Evolutionary conservation across 2,888 invertebrate genomes (phyloP).

Genomic region (Chrysomela aeneicollis): DNA sequence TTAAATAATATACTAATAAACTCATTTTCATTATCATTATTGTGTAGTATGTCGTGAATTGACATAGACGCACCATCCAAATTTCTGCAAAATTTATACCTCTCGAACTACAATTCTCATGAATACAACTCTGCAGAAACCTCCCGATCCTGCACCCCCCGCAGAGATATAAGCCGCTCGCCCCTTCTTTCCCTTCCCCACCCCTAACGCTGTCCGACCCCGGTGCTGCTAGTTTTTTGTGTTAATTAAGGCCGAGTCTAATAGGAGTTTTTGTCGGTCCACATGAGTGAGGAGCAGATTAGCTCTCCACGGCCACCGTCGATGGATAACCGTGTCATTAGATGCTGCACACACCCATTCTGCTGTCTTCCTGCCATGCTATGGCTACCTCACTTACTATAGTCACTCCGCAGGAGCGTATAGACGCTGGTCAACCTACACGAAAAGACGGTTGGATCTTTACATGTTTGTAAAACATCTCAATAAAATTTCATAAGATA

Average conservation of each 20-base stretch:
- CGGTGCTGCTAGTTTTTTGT: conserved; percentile 53
- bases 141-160: conserved; percentile 13
- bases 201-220: not conserved
- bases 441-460: no score
- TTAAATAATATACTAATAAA: no score
- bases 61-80: no score
- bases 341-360: conserved; percentile 35
- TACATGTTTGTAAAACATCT: no score
- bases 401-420: no score
- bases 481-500: no score
- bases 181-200: conserved; percentile 20
- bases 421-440: no score
- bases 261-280: conserved; percentile 59
- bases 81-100: no score
- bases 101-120: not conserved
- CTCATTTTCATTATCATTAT: no score
- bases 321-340: conserved; percentile 53
- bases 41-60: no score
- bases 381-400: conserved; percentile 21
- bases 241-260: conserved; percentile 60
- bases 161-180: conserved; percentile 9
- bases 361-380: not conserved
- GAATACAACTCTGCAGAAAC: not conserved
- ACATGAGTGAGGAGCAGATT: conserved; percentile 59
- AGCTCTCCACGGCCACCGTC: conserved; percentile 41